These are phyloP conservation scores for Phlogophora meticulosa DNA, from an alignment of 2,888 invertebrate species.

Conservation along the genomic window DNA sequence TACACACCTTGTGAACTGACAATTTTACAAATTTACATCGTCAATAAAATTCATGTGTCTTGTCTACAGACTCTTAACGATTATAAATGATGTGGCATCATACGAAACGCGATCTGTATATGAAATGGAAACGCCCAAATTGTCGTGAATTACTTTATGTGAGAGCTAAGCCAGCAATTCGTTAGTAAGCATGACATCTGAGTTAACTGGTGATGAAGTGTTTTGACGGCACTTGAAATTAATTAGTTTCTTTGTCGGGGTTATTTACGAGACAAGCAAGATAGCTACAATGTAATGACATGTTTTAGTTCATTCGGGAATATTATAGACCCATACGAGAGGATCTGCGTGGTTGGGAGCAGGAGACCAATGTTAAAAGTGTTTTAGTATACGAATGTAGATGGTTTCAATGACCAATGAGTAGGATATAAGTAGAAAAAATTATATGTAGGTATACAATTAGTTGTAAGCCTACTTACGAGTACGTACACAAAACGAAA, in stretches of 20 bases:
- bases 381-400: too few species aligned
- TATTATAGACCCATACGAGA: neutral
- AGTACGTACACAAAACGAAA: too few species aligned
- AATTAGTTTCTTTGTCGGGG: constrained; percentile 65
- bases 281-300: constrained; percentile 18
- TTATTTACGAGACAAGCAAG: constrained; percentile 42
- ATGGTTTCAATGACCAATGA: too few species aligned
- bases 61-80: constrained; percentile 29
- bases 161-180: constrained; percentile 57
- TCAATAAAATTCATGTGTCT: constrained; percentile 2
- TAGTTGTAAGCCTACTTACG: too few species aligned
- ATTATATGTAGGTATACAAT: too few species aligned
- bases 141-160: constrained; percentile 58
- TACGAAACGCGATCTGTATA: constrained; percentile 43
- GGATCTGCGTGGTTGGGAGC: neutral
- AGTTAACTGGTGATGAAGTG: constrained; percentile 64
- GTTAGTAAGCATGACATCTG: constrained; percentile 60
- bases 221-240: constrained; percentile 66
- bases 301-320: constrained; percentile 16
- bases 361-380: neutral
- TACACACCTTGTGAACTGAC: too few species aligned
- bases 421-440: too few species aligned
- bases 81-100: constrained; percentile 51
- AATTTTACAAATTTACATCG: constrained; percentile 27
- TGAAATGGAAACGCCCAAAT: constrained; percentile 59